Evolutionary conservation across 2,888 invertebrate species (phyloP), one percentile per base, ranked within the genome.

Genomic region (Eupithecia vulgata): DNA sequence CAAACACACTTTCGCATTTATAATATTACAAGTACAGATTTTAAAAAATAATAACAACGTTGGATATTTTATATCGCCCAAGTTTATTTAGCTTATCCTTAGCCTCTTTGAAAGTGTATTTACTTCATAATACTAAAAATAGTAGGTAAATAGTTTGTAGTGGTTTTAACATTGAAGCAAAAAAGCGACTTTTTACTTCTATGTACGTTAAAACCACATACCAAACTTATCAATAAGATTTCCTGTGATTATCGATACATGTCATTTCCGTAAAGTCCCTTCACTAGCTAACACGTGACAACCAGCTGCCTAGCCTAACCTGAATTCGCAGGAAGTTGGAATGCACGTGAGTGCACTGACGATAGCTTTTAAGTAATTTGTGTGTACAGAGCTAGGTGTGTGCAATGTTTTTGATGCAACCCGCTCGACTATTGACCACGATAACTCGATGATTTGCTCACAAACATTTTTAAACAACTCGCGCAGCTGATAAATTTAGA

Each of bases 301-400:
- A 30, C 21, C 10, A 34, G 69, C 67, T 68, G n/a, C 61, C 42
- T 64, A 72, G n/a, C 61, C 42, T 64, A 72, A 25, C 68, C 42
- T 71, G 42, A 37, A 72, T 70, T 52, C 65, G 67, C 52, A 62
- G 72, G 70, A 75, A 75, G 68, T 70, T 42, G 75, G 45, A 75
- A 34, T 70, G 72, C 74, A 75, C 59, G 67, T 75, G 69, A 71
- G 52, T 52, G 57, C 59, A 68, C 68, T 67, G 37, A 35, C 67
- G 64, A 57, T 62, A 57, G 21, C 21, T 66, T 71, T 40, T 42
- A 17, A 35, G 21, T 21, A 21, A 61, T 6, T 62, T 42, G 42
- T 72, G 57, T 35, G 61, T 34, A 71, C 69, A 70, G 59, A 72
- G 42, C 30, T 13, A 42, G 25, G 4, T 52, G 67, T 75, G 65